phyloP scores from a whole-genome alignment of 2,113 vertebrate species.

The Coryphaenoides rupestris region DNA sequence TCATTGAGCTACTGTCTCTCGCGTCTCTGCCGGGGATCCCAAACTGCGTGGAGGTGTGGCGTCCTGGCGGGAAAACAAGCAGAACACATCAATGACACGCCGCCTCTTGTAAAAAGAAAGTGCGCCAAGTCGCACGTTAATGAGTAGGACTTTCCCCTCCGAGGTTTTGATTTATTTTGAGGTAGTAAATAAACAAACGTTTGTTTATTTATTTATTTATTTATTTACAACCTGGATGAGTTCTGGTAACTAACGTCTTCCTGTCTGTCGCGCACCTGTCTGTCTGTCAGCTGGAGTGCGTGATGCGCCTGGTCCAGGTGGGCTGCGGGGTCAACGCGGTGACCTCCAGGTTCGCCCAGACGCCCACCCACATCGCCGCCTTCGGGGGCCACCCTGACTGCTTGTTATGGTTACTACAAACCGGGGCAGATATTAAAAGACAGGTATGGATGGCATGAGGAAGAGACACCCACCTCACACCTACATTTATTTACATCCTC shows the following conservation, averaged over 20 bases:
- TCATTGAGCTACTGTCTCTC: too few relatives aligned
- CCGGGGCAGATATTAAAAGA: slow-evolving; percentile 93
- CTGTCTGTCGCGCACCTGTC: too few relatives aligned
- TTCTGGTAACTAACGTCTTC: too few relatives aligned
- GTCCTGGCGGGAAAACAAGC: neutral
- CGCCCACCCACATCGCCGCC: slow-evolving; percentile 93
- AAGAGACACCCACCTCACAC: neutral
- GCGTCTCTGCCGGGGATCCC: neutral
- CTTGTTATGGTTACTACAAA: slow-evolving; percentile 93
- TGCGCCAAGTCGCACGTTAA: too few relatives aligned
- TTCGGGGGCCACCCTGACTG: slow-evolving; percentile 97
- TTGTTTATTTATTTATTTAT: too few relatives aligned
- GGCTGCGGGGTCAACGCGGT: slow-evolving; percentile 87
- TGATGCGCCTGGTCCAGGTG: slow-evolving; percentile 87
- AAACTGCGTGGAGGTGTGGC: neutral
- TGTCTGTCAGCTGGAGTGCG: slow-evolving; percentile 53
- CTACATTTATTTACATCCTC: too few relatives aligned
- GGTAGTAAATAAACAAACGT: too few relatives aligned
- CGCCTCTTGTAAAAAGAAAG: too few relatives aligned
- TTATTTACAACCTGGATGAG: too few relatives aligned
- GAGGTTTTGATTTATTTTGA: too few relatives aligned
- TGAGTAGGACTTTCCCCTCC: too few relatives aligned
- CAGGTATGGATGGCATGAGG: slow-evolving; percentile 82
- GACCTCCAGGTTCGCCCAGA: slow-evolving; percentile 95
- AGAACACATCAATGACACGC: neutral